phyloP scores from a whole-genome alignment of 2,113 vertebrate species.

The Phaethon lepturus region DNA sequence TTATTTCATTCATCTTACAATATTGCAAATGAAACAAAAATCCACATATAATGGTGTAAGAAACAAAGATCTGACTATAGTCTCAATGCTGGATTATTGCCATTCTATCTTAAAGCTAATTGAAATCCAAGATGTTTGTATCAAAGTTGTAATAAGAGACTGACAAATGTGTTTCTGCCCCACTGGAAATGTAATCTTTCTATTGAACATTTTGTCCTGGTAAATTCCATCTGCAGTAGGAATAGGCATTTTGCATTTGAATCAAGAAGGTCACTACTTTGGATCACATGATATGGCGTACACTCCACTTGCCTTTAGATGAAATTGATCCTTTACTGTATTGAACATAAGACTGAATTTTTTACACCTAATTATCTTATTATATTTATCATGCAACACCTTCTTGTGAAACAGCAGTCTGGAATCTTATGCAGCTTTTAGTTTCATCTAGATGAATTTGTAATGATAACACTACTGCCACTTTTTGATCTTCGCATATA shows the following conservation, averaged over 20 bases:
- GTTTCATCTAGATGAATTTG: conserved; percentile 43
- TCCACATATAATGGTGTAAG: conserved; percentile 17
- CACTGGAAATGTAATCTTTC: conserved; percentile 80
- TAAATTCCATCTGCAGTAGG: conserved; percentile 73
- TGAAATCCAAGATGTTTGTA: conserved; percentile 76
- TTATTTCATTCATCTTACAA: conserved; percentile 62
- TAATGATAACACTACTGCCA: not conserved
- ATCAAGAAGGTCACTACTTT: conserved; percentile 71
- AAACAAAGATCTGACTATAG: conserved; percentile 54
- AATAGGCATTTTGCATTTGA: conserved; percentile 77
- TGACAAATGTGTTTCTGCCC: conserved; percentile 81
- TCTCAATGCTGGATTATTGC: conserved; percentile 59
- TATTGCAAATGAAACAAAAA: conserved; percentile 47
- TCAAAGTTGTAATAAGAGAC: conserved; percentile 76
- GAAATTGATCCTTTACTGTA: conserved; percentile 70
- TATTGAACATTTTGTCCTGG: conserved; percentile 73
- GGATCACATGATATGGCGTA: conserved; percentile 26
- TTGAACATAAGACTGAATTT: conserved; percentile 25
- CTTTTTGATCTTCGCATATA: not conserved
- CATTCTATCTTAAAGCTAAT: conserved; percentile 69
- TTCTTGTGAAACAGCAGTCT: too few species aligned
- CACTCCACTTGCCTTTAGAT: conserved; percentile 51
- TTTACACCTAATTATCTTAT: conserved; percentile 64
- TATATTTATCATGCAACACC: not conserved
- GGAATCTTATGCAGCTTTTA: too few species aligned